A percentile compares a stretch with the other conserved stretches of the same genome.
These are phyloP conservation scores for Agrenia bidenticulata DNA, from an alignment of 2,888 invertebrate genomes.

Conservation along the genomic window DNA sequence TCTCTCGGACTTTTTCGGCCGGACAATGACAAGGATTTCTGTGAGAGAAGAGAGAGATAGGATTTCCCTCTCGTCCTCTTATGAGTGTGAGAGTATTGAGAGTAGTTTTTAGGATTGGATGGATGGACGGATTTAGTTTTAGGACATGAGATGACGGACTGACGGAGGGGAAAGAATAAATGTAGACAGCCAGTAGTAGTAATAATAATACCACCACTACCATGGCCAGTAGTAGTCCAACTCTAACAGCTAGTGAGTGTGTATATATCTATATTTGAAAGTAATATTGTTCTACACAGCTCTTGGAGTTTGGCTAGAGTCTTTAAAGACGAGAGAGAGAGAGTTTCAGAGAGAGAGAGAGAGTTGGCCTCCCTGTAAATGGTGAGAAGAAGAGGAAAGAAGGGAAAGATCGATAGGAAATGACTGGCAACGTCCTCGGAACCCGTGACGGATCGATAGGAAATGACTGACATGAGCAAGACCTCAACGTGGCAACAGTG, in stretches of 20 bases:
- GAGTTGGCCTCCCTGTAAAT: background rate
- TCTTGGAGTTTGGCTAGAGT: background rate
- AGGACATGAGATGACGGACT: constrained; percentile 19
- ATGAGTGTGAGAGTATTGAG: background rate
- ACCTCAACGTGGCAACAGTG: constrained; percentile 51
- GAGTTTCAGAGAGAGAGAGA: background rate
- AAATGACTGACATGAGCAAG: constrained; percentile 52
- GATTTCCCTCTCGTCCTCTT: background rate
- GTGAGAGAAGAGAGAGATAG: background rate
- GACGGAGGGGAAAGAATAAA: constrained; percentile 15
- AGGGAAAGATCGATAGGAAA: constrained; percentile 47
- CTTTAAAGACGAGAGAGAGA: constrained; percentile 11
- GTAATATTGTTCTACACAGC: background rate
- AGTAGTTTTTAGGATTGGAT: constrained; percentile 1
- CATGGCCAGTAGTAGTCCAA: no score
- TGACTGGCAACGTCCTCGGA: constrained; percentile 50
- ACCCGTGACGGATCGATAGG: constrained; percentile 51
- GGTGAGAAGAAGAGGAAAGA: constrained; percentile 6
- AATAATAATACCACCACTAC: background rate
- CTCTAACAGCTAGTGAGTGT: background rate
- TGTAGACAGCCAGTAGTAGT: constrained; percentile 6
- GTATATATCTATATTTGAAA: background rate
- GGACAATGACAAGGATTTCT: background rate
- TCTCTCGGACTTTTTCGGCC: constrained; percentile 10
- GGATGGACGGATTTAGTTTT: constrained; percentile 12